Base-by-base conservation (phyloP, 2,113 vertebrate genomes). In the Microcebus jonahi region DNA sequence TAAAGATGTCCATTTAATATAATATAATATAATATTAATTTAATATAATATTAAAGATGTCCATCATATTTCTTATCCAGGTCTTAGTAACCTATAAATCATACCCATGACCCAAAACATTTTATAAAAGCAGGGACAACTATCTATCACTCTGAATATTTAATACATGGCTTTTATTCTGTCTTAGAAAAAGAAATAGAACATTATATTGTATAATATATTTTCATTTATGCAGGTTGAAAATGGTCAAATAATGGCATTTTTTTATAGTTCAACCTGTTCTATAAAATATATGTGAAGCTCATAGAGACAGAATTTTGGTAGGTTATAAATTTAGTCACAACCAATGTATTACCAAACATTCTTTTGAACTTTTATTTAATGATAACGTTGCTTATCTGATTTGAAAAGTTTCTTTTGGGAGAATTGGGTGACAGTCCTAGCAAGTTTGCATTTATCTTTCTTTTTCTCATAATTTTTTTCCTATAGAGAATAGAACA, bases 231-330 rank as follows among this genome's bases (percentile, higher is more conserved):
- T 27, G 5, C 27, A 34, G 2, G 6, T 89, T 15, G 36, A 55
- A 57, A 80, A 42, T 75, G 34, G 7, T 61, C 15, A 90, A 68
- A 89, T 27, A 57, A 68, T 36, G n/a, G 21, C 29, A 75, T n/a
- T 27, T 39, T 71, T 70, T 20, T 61, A 42, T 71, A 31, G 31
- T 89, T 70, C 17, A 79, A 61, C 21, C 25, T 80, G 0, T 95
- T 85, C 7, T 42, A 57, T 53, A n/a, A 80, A 88, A 89, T 39
- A 84, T 63, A 31, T 4, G 45, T 85, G 65, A 88, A 67, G 8
- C 11, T 90, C 42, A n/a, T 25, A 70, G 73, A 91, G 71, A 48
- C 27, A 88, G 34, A 97, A 50, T 39, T 97, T 63, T 85, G 23
- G 4, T 70, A 53, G 53, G 20, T 65, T 88, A 42, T 57, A 89